phyloP scores from a whole-genome alignment of 2,888 invertebrate species.

The Heteromurus nitidus region DNA sequence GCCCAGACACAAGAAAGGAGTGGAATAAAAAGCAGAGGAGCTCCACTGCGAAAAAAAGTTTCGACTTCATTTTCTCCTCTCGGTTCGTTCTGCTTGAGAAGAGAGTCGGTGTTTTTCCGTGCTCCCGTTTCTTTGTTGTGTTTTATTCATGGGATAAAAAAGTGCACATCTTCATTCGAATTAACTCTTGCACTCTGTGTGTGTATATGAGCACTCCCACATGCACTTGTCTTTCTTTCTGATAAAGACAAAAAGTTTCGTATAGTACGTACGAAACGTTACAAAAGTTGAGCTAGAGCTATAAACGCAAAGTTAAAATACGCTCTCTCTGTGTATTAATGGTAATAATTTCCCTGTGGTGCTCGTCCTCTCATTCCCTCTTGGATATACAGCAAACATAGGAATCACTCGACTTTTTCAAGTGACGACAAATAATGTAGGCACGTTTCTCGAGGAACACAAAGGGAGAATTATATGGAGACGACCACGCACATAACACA shows the following conservation, averaged over 20 bases:
- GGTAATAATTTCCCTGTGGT: constrained; percentile 54
- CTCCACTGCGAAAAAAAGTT: constrained; percentile 1
- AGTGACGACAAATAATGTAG: constrained; percentile 28
- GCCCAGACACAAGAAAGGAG: constrained; percentile 1
- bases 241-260: too few species aligned
- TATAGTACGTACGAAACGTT: too few species aligned
- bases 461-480: constrained; percentile 17
- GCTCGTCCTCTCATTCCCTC: neutral
- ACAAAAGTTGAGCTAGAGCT: too few species aligned
- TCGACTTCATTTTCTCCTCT: constrained; percentile 17
- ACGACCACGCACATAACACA: constrained; percentile 33
- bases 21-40: neutral
- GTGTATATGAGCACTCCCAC: constrained; percentile 4
- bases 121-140: neutral
- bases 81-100: constrained; percentile 14
- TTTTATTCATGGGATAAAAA: too few species aligned
- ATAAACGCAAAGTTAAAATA: too few species aligned
- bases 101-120: neutral
- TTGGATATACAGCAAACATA: neutral
- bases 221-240: constrained; percentile 1
- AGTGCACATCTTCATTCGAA: too few species aligned
- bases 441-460: neutral
- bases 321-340: too few species aligned
- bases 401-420: neutral
- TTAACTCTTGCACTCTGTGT: neutral